These are phyloP conservation scores for Thereva unica DNA, from an alignment of 2,888 invertebrate genomes.

Conservation along the genomic window DNA sequence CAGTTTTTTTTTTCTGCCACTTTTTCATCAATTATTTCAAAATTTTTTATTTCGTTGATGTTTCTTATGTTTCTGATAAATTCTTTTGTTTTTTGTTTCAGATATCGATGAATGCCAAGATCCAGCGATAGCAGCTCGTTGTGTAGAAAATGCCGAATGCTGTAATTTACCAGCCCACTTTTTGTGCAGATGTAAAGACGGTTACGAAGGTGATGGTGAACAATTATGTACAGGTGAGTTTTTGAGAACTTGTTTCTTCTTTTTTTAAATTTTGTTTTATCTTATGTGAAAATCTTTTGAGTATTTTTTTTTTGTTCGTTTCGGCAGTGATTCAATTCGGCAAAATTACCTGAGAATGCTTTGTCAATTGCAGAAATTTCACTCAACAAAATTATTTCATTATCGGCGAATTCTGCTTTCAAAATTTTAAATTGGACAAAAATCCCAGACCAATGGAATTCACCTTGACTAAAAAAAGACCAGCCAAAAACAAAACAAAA, in stretches of 20 bases:
- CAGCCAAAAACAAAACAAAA: no score
- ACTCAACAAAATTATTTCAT: no score
- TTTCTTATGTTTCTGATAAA: no score
- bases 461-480: no score
- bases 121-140: constrained; percentile 79
- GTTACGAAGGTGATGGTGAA: constrained; percentile 90
- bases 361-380: no score
- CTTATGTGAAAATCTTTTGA: background rate
- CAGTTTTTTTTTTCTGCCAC: no score
- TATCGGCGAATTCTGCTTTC: no score
- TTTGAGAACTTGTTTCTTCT: background rate
- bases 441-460: no score
- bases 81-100: constrained; percentile 50
- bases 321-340: background rate
- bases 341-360: no score
- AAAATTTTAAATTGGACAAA: no score
- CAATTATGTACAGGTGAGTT: constrained; percentile 76
- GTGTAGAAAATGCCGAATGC: constrained; percentile 90
- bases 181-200: constrained; percentile 90
- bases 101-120: constrained; percentile 95
- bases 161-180: constrained; percentile 94
- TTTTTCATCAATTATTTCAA: no score
- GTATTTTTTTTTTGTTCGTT: background rate
- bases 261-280: background rate
- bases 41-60: no score